Percentiles rank a stretch among this genome's conserved stretches.
These are phyloP conservation scores for Petrolisthes manimaculis DNA, from an alignment of 2,888 invertebrate genomes.

Conservation along the genomic window DNA sequence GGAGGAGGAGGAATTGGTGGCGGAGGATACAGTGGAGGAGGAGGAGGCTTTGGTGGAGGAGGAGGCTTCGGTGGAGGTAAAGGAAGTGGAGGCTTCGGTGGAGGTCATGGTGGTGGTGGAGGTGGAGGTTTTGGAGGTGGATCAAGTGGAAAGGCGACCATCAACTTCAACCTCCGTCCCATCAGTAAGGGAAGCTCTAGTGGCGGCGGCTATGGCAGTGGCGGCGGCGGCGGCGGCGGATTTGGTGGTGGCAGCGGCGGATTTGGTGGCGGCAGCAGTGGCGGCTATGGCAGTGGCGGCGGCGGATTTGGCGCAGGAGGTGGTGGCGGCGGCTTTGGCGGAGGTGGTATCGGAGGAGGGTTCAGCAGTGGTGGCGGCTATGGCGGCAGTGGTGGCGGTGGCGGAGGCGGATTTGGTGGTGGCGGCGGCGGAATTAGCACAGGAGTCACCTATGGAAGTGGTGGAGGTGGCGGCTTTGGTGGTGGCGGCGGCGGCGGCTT, in stretches of 20 bases:
- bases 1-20: background rate
- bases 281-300: background rate
- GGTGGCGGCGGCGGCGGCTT: background rate
- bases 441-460: too few species aligned
- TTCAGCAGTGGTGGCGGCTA: background rate
- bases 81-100: background rate
- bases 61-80: background rate
- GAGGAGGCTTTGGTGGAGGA: background rate
- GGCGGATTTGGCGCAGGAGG: background rate
- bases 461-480: background rate
- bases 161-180: background rate
- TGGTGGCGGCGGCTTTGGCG: background rate
- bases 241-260: background rate
- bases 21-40: background rate
- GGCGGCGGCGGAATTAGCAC: background rate
- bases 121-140: background rate
- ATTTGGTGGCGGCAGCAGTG: background rate
- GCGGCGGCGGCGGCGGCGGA: conserved; percentile 1
- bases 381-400: background rate
- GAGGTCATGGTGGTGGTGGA: background rate
- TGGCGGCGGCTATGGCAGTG: background rate
- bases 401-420: background rate
- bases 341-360: background rate
- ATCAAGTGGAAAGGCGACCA: background rate
- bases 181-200: background rate